Evolutionary conservation across 1,140 invertebrate genomes (phyloP).

Genomic region (Cherax quadricarinatus): DNA sequence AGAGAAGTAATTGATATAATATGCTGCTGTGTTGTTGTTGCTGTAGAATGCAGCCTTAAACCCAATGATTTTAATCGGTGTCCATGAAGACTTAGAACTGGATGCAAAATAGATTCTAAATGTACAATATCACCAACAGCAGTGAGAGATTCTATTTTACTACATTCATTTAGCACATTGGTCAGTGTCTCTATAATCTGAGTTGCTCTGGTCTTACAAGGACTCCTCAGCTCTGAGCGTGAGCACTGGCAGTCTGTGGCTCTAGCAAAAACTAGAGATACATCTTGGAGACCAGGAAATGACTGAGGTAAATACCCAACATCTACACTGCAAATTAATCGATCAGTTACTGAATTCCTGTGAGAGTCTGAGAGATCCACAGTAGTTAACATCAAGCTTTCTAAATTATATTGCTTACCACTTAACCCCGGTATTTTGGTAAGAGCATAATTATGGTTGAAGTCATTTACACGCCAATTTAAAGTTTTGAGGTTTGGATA

Average conservation of each 20-base stretch:
- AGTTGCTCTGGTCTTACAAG: constrained; percentile 52
- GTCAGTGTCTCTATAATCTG: constrained; percentile 60
- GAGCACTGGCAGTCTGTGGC: constrained; percentile 59
- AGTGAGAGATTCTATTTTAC: constrained; percentile 59
- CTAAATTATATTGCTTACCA: constrained; percentile 64
- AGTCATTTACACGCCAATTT: constrained; percentile 66
- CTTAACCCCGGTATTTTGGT: constrained; percentile 63
- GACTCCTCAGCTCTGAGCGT: constrained; percentile 46
- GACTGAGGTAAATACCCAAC: constrained; percentile 53
- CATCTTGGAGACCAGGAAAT: constrained; percentile 62
- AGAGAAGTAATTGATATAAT: constrained; percentile 55
- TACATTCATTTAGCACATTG: constrained; percentile 51
- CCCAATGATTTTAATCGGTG: constrained; percentile 54
- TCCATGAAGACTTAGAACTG: constrained; percentile 45
- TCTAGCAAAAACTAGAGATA: constrained; percentile 57
- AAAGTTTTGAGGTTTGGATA: constrained; percentile 59
- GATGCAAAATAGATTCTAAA: constrained; percentile 53
- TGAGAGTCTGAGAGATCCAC: constrained; percentile 48
- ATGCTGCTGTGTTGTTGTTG: constrained; percentile 52
- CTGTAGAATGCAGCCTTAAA: constrained; percentile 47
- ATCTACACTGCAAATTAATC: constrained; percentile 62
- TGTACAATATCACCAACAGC: constrained; percentile 60
- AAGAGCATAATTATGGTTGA: constrained; percentile 63
- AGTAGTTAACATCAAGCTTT: constrained; percentile 52
- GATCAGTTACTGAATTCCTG: constrained; percentile 40